phyloP scores from a whole-genome alignment of 2,888 invertebrate species.

The Odontomyia ornata region DNA sequence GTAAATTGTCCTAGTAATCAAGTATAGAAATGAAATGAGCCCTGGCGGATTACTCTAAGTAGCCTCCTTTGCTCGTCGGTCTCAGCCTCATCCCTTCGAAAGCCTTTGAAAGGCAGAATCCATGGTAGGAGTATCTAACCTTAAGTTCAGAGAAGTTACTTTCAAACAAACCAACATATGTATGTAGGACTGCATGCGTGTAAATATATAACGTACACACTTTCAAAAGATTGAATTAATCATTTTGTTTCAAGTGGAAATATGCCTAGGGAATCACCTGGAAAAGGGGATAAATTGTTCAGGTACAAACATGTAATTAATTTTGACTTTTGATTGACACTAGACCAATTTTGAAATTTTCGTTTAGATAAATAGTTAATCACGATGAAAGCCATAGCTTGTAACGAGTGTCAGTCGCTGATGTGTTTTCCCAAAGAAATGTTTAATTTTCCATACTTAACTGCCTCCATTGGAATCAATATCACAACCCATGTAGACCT shows the following conservation, averaged over 20 bases:
- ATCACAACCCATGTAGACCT: slow-evolving; percentile 4
- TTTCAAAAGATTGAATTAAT: neutral
- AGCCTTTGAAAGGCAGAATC: no score
- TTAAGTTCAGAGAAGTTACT: no score
- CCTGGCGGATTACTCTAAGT: neutral
- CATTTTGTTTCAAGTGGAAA: neutral
- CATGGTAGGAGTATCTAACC: no score
- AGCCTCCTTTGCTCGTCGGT: neutral
- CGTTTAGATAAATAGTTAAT: neutral
- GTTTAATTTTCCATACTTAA: no score
- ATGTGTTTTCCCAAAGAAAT: no score
- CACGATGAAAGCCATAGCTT: no score
- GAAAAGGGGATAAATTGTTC: neutral
- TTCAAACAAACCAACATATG: no score
- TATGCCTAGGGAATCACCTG: neutral
- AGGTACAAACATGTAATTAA: neutral
- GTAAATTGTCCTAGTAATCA: slow-evolving; percentile 47
- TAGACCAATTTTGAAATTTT: slow-evolving; percentile 44
- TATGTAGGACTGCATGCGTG: neutral
- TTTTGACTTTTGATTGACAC: slow-evolving; percentile 33
- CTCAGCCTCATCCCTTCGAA: neutral
- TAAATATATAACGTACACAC: neutral
- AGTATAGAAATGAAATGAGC: slow-evolving; percentile 33
- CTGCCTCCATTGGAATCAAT: neutral
- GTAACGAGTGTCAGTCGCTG: no score